These are phyloP conservation scores for Gopherus evgoodei DNA, from an alignment of 2,113 vertebrate species.

Conservation along the genomic window DNA sequence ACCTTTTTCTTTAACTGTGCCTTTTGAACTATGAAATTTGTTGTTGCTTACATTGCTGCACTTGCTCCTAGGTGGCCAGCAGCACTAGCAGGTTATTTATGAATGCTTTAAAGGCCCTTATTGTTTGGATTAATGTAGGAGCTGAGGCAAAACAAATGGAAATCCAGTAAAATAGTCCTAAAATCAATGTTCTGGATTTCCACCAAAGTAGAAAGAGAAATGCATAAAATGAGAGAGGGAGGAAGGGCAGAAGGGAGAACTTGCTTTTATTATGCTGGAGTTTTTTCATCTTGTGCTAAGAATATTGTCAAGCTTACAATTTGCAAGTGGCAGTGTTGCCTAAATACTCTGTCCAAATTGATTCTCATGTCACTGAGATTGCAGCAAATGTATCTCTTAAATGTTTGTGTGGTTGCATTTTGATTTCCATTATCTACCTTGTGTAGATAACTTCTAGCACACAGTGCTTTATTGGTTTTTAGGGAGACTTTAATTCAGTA, in stretches of 20 bases:
- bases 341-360: constrained; percentile 12
- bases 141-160: constrained; percentile 81
- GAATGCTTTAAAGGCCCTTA: constrained; percentile 84
- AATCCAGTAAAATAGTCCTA: constrained; percentile 77
- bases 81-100: constrained; percentile 87
- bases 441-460: constrained; percentile 40
- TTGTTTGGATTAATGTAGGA: constrained; percentile 85
- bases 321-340: not conserved
- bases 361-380: constrained; percentile 41
- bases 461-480: not conserved
- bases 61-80: constrained; percentile 80
- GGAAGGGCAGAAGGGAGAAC: not conserved
- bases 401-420: not conserved
- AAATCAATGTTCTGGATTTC: constrained; percentile 68
- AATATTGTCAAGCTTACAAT: not conserved
- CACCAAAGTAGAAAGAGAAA: constrained; percentile 46
- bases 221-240: constrained; percentile 30
- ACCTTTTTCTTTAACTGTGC: constrained; percentile 85
- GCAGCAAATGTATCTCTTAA: not conserved
- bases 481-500: not conserved
- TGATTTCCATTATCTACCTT: constrained; percentile 43
- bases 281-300: not conserved
- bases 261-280: not conserved
- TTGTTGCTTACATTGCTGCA: constrained; percentile 82
- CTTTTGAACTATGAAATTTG: constrained; percentile 88